Base-by-base conservation (phyloP, 2,113 vertebrate species). In the Callopanchax toddi region DNA sequence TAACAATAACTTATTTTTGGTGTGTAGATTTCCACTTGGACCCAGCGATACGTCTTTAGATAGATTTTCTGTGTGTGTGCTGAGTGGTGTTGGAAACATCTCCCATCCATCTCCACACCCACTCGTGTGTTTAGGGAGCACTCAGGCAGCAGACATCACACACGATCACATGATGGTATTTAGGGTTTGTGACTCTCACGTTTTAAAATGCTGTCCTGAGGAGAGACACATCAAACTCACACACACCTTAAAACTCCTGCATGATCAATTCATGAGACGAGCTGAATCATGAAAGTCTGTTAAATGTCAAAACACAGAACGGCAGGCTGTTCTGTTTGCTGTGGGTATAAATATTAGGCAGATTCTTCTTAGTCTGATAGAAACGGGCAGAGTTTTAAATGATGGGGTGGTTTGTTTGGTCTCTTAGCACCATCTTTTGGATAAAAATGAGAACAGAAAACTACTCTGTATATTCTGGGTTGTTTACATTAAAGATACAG, bases 381-480 rank as follows among this genome's bases (percentile, higher is more conserved):
- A 26, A 26, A 26, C 6, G 26, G 26, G 6, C 3, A 13, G 6
- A 16, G 5, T 25, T 49, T 15, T 5, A 37, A 13, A 42, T 17
- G 11, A 29, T 1, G 11, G 2, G 25, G 22, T 54, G 21, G 22
- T 25, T 39, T 10, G 37, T 71, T 57, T 36, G 34, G 21, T 34
- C 40, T n/a, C 32, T 71, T 75, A 42, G 44, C n/a, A 8, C 44
- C 67, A 60, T 56, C 57, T 75, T 51, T 49, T 75, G 73, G 48
- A 16, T 11, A 58, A 50, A 58, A 15, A 7, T 2, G 9, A 29
- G 13, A 39, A 37, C 15, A 32, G 6, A 8, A 15, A 22, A 23
- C 15, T 42, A 7, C 40, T 43, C 39, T 37, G 15, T 13, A 6
- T 40, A 16, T 40, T 16, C 39, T n/a, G n/a, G n/a, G n/a, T n/a